phyloP scores from a whole-genome alignment of 2,797 vertebrate species.

The Phrynocephalus forsythii region DNA sequence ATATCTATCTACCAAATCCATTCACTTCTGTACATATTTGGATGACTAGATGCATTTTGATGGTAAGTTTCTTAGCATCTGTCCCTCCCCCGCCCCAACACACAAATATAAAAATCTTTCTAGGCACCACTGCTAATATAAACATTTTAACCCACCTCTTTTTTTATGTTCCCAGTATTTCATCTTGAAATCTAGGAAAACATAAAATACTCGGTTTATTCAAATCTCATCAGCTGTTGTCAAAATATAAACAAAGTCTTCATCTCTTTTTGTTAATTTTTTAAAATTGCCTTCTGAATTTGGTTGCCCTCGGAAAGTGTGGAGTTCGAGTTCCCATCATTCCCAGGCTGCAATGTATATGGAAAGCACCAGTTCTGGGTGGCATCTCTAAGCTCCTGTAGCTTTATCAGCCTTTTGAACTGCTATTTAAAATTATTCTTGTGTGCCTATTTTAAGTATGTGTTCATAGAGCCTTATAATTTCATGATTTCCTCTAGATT shows the following conservation, averaged over 20 bases:
- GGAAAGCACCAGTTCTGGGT: background rate
- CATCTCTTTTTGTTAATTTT: too few species aligned
- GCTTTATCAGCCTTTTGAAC: background rate
- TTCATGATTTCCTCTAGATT: constrained; percentile 6
- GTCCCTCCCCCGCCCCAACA: too few species aligned
- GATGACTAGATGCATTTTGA: background rate
- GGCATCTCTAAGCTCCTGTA: background rate
- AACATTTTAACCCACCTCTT: too few species aligned
- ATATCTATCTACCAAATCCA: background rate
- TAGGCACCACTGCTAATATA: too few species aligned
- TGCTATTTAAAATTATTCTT: background rate
- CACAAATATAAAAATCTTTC: too few species aligned
- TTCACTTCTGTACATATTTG: background rate
- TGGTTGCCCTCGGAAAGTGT: too few species aligned
- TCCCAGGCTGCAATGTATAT: background rate
- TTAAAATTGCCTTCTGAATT: too few species aligned
- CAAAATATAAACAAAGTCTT: too few species aligned
- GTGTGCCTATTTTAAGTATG: background rate
- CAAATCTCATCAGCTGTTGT: too few species aligned
- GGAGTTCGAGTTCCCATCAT: background rate
- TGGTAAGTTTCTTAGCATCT: background rate
- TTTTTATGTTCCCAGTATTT: too few species aligned
- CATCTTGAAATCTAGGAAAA: too few species aligned
- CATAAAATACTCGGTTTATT: too few species aligned
- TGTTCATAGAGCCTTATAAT: background rate